These are phyloP conservation scores for Dascillus cervinus DNA, from an alignment of 2,888 invertebrate species.

Conservation along the genomic window DNA sequence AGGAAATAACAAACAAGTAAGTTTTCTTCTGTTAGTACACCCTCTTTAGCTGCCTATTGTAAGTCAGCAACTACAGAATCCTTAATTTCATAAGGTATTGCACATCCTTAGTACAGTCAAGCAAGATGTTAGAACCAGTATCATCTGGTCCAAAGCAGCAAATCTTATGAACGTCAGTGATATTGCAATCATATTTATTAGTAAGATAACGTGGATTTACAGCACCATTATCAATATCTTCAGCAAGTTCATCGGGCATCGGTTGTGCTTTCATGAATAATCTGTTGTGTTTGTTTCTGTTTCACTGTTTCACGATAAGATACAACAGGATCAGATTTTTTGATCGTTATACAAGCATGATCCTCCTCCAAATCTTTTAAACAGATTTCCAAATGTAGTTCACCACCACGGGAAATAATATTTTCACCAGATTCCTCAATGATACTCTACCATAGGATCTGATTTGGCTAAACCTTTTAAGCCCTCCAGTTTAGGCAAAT, in stretches of 20 bases:
- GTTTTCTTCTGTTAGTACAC: constrained; percentile 97
- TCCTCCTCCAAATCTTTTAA: constrained; percentile 99
- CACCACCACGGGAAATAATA: constrained; percentile 99
- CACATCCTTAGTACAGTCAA: constrained; percentile 99
- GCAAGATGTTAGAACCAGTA: constrained; percentile 92
- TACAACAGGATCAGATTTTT: constrained; percentile 98
- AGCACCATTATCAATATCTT: constrained; percentile 91
- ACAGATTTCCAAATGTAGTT: constrained; percentile 99
- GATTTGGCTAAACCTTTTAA: constrained; percentile 98
- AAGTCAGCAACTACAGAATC: constrained; percentile 98
- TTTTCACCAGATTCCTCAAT: constrained; percentile 99
- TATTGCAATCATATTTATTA: constrained; percentile 96
- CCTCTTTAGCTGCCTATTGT: constrained; percentile 99
- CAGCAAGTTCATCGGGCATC: constrained; percentile 94
- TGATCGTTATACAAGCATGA: constrained; percentile 98
- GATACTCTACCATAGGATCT: constrained; percentile 99
- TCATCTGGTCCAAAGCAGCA: constrained; percentile 99
- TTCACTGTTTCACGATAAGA: constrained; percentile 96
- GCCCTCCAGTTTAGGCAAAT: constrained; percentile 97
- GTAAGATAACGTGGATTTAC: constrained; percentile 88
- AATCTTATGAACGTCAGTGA: constrained; percentile 96
- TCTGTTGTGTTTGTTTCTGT: constrained; percentile 98
- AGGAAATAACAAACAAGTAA: no score
- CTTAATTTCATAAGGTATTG: constrained; percentile 99
- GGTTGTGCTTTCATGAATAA: constrained; percentile 62